A percentile compares a stretch with the other conserved stretches of the same genome.
phyloP scores from a whole-genome alignment of 2,888 invertebrate species.

The Lasioglossum calceatum region DNA sequence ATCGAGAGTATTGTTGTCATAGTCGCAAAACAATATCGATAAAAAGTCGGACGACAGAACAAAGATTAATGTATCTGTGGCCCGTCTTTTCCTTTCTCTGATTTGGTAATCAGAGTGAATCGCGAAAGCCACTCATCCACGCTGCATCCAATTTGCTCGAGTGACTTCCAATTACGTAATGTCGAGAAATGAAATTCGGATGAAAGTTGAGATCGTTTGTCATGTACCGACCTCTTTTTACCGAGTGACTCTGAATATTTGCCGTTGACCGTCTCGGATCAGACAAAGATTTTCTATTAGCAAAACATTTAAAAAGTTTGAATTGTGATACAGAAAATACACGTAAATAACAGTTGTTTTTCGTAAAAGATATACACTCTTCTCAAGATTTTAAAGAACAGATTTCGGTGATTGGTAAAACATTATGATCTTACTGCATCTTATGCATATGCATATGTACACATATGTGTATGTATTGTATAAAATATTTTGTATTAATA shows the following conservation, averaged over 20 bases:
- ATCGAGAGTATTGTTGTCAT: neutral
- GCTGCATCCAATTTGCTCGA: conserved; percentile 60
- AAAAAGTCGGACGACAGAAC: too few relatives aligned
- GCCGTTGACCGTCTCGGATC: conserved; percentile 25
- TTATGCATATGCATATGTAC: too few relatives aligned
- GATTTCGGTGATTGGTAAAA: neutral
- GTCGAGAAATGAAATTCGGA: conserved; percentile 63
- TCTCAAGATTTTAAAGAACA: neutral
- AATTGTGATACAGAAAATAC: neutral
- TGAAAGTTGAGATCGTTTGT: conserved; percentile 63
- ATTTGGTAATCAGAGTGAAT: conserved; percentile 47
- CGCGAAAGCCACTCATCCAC: conserved; percentile 61
- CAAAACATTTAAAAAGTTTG: conserved; percentile 3
- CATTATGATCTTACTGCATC: neutral
- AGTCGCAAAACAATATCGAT: neutral
- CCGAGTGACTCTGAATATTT: conserved; percentile 55
- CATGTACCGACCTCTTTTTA: conserved; percentile 39
- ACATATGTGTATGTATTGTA: neutral
- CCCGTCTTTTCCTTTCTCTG: conserved; percentile 25
- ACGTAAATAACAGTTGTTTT: neutral
- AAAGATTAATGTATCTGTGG: neutral
- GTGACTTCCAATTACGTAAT: conserved; percentile 65
- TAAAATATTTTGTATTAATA: neutral
- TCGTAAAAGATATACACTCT: neutral
- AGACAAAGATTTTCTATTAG: conserved; percentile 16